phyloP scores from a whole-genome alignment of 2,888 invertebrate genomes.

The Clostera curtula region DNA sequence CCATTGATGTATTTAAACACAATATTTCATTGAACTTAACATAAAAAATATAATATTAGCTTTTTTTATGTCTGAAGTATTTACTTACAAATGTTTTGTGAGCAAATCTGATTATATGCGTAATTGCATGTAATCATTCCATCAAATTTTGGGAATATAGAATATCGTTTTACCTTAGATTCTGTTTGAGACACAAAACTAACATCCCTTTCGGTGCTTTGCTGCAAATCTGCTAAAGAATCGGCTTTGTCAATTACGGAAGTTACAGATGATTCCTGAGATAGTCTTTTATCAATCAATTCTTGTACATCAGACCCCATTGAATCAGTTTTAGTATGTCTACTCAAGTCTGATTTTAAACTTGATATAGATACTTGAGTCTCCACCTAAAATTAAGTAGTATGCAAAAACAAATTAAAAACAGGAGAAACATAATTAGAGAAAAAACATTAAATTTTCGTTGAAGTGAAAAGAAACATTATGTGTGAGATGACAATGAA shows the following conservation, averaged over 20 bases:
- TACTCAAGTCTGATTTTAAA: constrained; percentile 55
- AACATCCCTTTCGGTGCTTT: constrained; percentile 64
- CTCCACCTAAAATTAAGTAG: constrained; percentile 43
- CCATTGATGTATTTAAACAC: too few relatives aligned
- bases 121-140: too few relatives aligned
- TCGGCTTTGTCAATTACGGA: constrained; percentile 61
- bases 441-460: background rate
- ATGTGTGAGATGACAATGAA: background rate
- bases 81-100: too few relatives aligned
- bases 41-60: too few relatives aligned
- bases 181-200: constrained; percentile 69
- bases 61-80: too few relatives aligned
- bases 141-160: background rate
- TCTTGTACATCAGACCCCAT: constrained; percentile 58
- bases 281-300: constrained; percentile 41
- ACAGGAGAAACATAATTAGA: background rate
- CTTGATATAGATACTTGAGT: constrained; percentile 50
- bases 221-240: constrained; percentile 62
- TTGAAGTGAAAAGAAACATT: background rate
- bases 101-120: too few relatives aligned
- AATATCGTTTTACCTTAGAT: constrained; percentile 50
- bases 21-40: too few relatives aligned
- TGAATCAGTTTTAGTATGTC: constrained; percentile 64
- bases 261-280: constrained; percentile 54
- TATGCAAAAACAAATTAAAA: constrained; percentile 5